Base-by-base conservation (phyloP, 1,140 invertebrate genomes). In the Gryon sp. region DNA sequence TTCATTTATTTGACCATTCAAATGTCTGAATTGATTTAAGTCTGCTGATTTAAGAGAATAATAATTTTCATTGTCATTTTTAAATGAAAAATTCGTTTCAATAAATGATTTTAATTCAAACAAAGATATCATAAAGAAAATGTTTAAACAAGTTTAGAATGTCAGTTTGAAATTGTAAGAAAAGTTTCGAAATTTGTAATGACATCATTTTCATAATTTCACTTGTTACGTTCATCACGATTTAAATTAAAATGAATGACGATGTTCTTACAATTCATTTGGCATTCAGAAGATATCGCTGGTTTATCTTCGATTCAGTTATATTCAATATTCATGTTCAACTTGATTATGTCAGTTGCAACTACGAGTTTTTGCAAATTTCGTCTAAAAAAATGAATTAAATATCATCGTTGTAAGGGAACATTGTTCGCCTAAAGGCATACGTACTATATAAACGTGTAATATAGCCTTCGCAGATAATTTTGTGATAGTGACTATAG, bases 401-500 rank as follows among this genome's bases (percentile, higher is more conserved):
- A 52, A 63, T 32, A 8, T 34, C 26, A n/a, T 36, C 38, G 41
- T 65, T 53, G 48, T 65, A 20, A 65, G 26, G 53, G 24, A 34
- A 34, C 38, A 38, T 34, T 20, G 11, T 38, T 45, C 40, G 62
- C 28, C 40, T 24, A 19, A 11, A 43, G 46, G 26, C 53, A 28
- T 34, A 14, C 48, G n/a, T 65, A 65, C 48, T 28, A 45, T 45
- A 40, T 19, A 45, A 40, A 65, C 46, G 48, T 40, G 48, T 53
- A 65, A 65, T 65, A n/a, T n/a, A 65, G 38, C 62, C 62, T 53
- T 65, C 62, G 20, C 46, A 65, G 59, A 63, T 65, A 65, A 65
- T 65, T 65, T 53, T 34, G 48, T 40, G 62, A 65, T 65, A 65
- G 62, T 53, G 48, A 26, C 48, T 53, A 65, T 65, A 63, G 59